Percentiles rank a stretch among this genome's conserved stretches.
phyloP scores from a whole-genome alignment of 2,113 vertebrate species.

The Pangasianodon gigas region DNA sequence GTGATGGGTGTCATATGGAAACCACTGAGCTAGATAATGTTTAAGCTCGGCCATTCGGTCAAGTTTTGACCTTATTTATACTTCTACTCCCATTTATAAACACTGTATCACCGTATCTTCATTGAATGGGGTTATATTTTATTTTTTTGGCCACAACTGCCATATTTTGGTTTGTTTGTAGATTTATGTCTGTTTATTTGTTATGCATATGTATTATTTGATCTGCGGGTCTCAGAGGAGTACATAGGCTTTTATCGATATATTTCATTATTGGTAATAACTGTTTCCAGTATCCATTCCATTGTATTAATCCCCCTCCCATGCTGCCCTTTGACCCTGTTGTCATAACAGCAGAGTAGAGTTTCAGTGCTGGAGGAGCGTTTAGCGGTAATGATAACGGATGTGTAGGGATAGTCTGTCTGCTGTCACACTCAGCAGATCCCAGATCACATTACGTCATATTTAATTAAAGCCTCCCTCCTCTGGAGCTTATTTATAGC shows the following conservation, averaged over 20 bases:
- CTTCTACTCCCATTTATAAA: background rate
- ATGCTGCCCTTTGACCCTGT: slow-evolving; percentile 47
- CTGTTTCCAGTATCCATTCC: slow-evolving; percentile 28
- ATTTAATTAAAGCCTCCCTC: slow-evolving; percentile 59
- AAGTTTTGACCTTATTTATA: background rate
- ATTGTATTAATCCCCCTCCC: background rate
- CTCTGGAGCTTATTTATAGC: slow-evolving; percentile 56
- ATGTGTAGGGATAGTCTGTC: slow-evolving; percentile 34
- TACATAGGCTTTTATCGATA: background rate
- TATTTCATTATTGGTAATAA: slow-evolving; percentile 22
- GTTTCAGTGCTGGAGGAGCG: slow-evolving; percentile 33
- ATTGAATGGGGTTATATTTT: background rate
- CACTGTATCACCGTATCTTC: background rate
- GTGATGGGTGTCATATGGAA: background rate
- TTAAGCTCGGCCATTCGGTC: background rate
- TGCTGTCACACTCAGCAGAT: slow-evolving; percentile 49
- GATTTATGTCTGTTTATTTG: background rate
- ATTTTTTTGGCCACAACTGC: background rate
- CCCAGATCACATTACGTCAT: slow-evolving; percentile 61
- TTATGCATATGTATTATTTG: background rate
- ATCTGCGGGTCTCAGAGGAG: background rate
- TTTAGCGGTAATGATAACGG: slow-evolving; percentile 52
- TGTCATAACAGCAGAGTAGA: slow-evolving; percentile 55
- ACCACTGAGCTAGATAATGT: background rate
- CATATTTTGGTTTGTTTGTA: background rate